Evolutionary conservation across 2,797 vertebrate genomes (phyloP).

Genomic region (Odontamblyopus rebecca): DNA sequence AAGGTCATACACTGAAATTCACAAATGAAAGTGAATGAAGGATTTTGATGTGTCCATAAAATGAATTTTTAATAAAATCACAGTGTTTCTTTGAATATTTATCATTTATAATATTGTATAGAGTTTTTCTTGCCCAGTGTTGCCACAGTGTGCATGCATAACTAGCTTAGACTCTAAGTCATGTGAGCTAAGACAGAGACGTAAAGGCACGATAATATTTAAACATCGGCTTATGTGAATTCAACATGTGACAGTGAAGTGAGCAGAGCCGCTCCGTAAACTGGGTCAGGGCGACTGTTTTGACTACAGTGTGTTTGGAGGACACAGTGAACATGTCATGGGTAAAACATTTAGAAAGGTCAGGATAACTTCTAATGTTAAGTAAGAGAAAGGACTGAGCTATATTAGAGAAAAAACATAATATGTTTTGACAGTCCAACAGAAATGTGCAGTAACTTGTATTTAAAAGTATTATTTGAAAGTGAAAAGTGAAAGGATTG

Average conservation of each 20-base stretch:
- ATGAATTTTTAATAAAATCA: no score
- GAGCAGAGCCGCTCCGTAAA: neutral
- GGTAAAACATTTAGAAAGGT: neutral
- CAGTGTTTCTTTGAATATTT: no score
- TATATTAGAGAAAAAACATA: no score
- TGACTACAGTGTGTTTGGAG: slow-evolving; percentile 2
- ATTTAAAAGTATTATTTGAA: no score
- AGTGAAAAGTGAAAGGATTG: no score
- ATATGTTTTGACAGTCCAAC: no score
- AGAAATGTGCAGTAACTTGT: no score
- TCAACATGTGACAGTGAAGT: neutral
- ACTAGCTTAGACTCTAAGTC: neutral
- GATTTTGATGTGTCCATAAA: no score
- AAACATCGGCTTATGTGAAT: neutral
- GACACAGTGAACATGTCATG: neutral
- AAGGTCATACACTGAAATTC: no score
- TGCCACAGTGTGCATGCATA: neutral
- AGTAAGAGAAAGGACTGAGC: neutral
- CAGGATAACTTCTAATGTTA: neutral
- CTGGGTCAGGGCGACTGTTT: neutral
- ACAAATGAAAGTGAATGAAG: no score
- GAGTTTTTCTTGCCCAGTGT: neutral
- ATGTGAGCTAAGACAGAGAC: neutral
- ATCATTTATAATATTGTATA: no score
- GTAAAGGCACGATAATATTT: no score